Percentiles rank a stretch among this genome's conserved stretches.
Evolutionary conservation across 2,113 vertebrate genomes (phyloP).

Genomic region (Felis catus): DNA sequence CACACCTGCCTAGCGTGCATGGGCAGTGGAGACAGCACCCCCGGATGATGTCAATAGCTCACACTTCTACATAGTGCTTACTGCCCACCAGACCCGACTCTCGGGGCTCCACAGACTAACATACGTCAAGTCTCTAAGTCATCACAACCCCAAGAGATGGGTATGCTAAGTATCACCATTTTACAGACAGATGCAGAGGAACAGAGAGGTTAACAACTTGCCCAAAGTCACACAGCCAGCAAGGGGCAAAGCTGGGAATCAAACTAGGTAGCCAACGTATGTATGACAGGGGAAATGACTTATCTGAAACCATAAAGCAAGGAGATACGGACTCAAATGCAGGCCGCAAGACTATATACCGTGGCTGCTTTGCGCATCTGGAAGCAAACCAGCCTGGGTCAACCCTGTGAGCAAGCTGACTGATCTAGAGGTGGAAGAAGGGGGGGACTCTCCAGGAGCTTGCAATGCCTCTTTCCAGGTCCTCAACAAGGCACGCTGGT

Average conservation of each 20-base stretch:
- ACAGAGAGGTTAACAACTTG: not conserved
- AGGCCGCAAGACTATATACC: not conserved
- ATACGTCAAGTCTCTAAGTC: not conserved
- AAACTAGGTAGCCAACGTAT: not conserved
- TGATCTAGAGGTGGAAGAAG: not conserved
- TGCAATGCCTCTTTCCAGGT: not conserved
- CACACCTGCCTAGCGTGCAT: not conserved
- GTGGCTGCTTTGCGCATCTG: not conserved
- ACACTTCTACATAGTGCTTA: not conserved
- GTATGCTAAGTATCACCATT: not conserved
- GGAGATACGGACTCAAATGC: not conserved
- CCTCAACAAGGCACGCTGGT: not conserved
- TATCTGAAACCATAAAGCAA: not conserved
- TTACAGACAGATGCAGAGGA: not conserved
- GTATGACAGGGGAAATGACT: not conserved
- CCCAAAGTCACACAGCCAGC: not conserved
- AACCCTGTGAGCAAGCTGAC: not conserved
- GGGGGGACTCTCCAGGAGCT: not conserved
- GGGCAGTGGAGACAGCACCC: too few relatives aligned
- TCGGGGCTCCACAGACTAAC: not conserved
- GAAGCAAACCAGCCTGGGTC: not conserved
- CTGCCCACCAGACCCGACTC: rapidly evolving
- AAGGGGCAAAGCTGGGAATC: not conserved
- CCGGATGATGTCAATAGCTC: not conserved
- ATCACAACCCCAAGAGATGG: not conserved